phyloP scores from a whole-genome alignment of 2,888 invertebrate species.

The Terebella lapidaria region DNA sequence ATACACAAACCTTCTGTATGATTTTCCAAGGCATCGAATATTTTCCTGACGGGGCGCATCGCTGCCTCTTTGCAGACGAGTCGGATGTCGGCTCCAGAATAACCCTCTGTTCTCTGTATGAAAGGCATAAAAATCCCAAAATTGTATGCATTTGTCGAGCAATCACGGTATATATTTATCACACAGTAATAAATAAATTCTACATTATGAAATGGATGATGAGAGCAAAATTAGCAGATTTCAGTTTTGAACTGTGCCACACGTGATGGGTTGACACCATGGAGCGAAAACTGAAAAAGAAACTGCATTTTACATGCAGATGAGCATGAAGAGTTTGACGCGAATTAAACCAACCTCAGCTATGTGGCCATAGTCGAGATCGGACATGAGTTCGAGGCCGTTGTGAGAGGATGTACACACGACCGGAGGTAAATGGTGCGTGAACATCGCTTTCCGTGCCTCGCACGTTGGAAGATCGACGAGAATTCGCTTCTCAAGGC shows the following conservation, averaged over 20 bases:
- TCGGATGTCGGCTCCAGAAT: constrained; percentile 84
- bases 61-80: constrained; percentile 82
- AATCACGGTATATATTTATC: background rate
- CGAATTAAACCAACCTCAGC: too few species aligned
- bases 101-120: constrained; percentile 64
- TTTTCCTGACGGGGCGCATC: constrained; percentile 72
- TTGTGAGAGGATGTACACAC: constrained; percentile 43
- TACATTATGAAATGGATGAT: too few species aligned
- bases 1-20: constrained; percentile 40
- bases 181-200: background rate
- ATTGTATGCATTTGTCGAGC: background rate
- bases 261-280: too few species aligned
- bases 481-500: constrained; percentile 80
- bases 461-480: constrained; percentile 70
- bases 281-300: too few species aligned
- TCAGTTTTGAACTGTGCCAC: too few species aligned
- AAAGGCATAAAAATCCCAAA: background rate
- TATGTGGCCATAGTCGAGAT: constrained; percentile 55
- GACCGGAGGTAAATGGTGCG: constrained; percentile 54
- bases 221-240: too few species aligned
- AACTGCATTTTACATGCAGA: too few species aligned
- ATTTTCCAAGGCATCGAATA: constrained; percentile 58
- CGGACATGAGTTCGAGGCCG: constrained; percentile 53
- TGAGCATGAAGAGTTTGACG: too few species aligned
- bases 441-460: constrained; percentile 68